Base-by-base conservation (phyloP, 2,888 invertebrate species). In the Nineta flava region DNA sequence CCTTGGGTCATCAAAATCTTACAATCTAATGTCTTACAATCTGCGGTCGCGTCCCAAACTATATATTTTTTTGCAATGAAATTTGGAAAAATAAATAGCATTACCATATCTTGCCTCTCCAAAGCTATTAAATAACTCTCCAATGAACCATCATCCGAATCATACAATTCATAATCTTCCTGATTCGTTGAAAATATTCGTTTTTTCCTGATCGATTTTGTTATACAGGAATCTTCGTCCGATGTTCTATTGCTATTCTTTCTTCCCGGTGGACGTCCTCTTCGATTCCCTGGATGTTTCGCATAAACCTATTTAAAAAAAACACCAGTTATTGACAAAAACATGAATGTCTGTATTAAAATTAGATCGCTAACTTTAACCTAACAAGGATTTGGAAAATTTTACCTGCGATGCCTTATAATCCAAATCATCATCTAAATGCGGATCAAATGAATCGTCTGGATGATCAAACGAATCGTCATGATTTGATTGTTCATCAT, bases 41-140 rank as follows among this genome's bases (percentile, higher is more conserved):
- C n/a, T n/a, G n/a, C n/a, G n/a, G n/a, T n/a, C n/a, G n/a, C n/a
- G n/a, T n/a, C n/a, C n/a, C n/a, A n/a, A n/a, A n/a, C n/a, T n/a
- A n/a, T n/a, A n/a, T n/a, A n/a, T n/a, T n/a, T n/a, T n/a, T n/a
- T n/a, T n/a, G n/a, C n/a, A n/a, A n/a, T n/a, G n/a, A n/a, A n/a
- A n/a, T n/a, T n/a, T n/a, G n/a, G n/a, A n/a, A n/a, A n/a, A 19
- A 19, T 19, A 26, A 26, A 26, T 26, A 4, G 6, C 2, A 3
- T 19, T 42, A 48, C 48, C 48, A 48, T 48, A 41, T 48, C 48
- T 42, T 48, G 48, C 31, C 48, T 17, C 19, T 48, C 48, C 31
- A 48, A 48, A 13, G 48, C 16, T 13, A 48, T 48, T 12, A 48
- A 41, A 41, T 19, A 48, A 41, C 41, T 48, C 15, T 48, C 48